Evolutionary conservation across 2,113 vertebrate species (phyloP).

Genomic region (Ammodytes dubius): DNA sequence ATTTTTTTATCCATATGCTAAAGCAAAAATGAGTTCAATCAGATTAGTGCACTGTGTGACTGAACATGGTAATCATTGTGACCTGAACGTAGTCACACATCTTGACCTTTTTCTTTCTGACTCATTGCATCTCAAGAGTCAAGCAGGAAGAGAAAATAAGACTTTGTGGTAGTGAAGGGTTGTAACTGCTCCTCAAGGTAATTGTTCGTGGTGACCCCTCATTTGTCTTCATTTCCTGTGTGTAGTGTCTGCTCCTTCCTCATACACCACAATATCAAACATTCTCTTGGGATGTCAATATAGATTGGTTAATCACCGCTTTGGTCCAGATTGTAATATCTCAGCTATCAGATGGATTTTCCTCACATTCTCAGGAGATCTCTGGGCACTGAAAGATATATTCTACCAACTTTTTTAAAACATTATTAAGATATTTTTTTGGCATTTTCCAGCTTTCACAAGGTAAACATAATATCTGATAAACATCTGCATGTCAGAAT

Average conservation of each 20-base stretch:
- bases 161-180: background rate
- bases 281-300: background rate
- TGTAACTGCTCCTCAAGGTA: background rate
- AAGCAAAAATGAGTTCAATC: constrained; percentile 4
- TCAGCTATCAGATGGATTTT: background rate
- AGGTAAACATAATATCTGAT: background rate
- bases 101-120: constrained; percentile 6
- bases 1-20: background rate
- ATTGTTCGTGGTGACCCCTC: background rate
- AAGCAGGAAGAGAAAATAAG: background rate
- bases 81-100: background rate
- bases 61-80: background rate
- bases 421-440: background rate
- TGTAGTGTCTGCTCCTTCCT: background rate
- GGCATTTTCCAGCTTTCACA: too few species aligned
- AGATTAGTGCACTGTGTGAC: background rate
- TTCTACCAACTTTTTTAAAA: background rate
- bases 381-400: background rate
- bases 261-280: background rate
- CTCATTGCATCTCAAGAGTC: constrained; percentile 20
- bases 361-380: background rate
- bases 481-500: background rate
- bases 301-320: background rate
- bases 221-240: constrained; percentile 7
- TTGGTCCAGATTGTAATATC: background rate